Evolutionary conservation across 1,140 invertebrate genomes (phyloP).

Genomic region (Hetaerina americana): DNA sequence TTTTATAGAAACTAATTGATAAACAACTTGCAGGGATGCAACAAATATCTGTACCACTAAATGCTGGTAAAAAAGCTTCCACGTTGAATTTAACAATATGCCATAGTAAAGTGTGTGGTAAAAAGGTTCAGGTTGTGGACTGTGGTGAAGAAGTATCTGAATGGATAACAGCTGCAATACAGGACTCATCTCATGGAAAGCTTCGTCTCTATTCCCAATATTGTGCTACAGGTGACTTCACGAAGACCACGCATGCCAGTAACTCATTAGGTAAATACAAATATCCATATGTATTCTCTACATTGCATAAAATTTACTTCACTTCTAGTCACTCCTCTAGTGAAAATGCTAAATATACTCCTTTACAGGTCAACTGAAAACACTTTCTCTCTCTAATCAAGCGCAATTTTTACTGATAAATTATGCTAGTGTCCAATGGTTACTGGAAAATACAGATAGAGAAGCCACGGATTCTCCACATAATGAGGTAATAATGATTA

Average conservation of each 20-base stretch:
- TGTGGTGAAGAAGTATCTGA: constrained; percentile 64
- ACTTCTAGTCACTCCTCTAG: no score
- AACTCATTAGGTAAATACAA: no score
- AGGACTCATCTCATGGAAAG: neutral
- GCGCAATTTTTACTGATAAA: constrained; percentile 78
- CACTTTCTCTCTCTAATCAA: constrained; percentile 67
- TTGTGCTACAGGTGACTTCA: no score
- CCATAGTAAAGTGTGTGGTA: constrained; percentile 72
- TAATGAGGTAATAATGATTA: constrained; percentile 10
- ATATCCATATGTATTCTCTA: no score
- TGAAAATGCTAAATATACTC: no score
- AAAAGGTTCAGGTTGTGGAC: constrained; percentile 61
- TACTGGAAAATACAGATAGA: constrained; percentile 42
- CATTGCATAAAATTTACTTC: no score
- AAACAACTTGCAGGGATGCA: constrained; percentile 32
- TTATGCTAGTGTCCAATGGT: constrained; percentile 54
- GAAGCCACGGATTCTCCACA: constrained; percentile 25
- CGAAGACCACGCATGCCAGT: no score
- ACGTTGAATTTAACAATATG: constrained; percentile 25
- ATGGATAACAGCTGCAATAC: constrained; percentile 58
- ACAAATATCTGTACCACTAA: neutral
- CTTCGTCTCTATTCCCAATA: neutral
- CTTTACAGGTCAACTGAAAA: no score
- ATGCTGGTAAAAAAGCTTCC: neutral
- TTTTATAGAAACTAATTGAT: no score